Base-by-base conservation (phyloP, 2,888 invertebrate genomes). In the Synergus umbraculus region DNA sequence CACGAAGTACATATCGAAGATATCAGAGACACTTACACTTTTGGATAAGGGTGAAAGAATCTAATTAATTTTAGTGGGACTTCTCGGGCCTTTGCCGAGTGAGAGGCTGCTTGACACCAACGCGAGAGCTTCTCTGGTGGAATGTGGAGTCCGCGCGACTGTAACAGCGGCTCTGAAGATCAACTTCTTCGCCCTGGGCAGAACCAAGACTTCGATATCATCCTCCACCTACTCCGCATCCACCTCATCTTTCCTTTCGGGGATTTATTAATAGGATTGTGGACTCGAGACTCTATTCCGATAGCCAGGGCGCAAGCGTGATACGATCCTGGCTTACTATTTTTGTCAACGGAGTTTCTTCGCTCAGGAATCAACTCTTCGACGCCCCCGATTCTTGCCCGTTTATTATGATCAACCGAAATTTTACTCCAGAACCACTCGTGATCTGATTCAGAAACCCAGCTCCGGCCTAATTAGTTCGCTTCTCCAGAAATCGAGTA, bases 111-210 rank as follows among this genome's bases (percentile, higher is more conserved):
- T 87, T 86, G 84, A 85, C 88, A 86, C 87, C 87, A 82, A 80
- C 84, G 78, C 85, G 78, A 79, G 81, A 83, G 82, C 78, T 83
- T 83, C 54, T 86, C 90, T 93, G 94, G 94, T 94, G 94, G 94
- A 94, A 94, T 95, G 94, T 94, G 94, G 94, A 94, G 94, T 94
- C 94, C 94, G 94, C 94, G 94, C 95, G 94, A 93, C 94, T 94
- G 94, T 94, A 94, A 93, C 93, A 94, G 94, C 94, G 94, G 94
- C 94, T 95, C 95, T 95, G 94, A 91, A 86, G 88, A 88, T 87
- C 86, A 85, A 87, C 83, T 83, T 86, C 86, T 85, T 86, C 84
- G 87, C 85, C 87, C 88, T 86, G 88, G 87, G 87, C 87, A 87
- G 85, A 88, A 87, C 86, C 88, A 89, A 88, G 87, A 85, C 88